Evolutionary conservation across 2,797 vertebrate genomes (phyloP).

Genomic region (Sebastolobus alascanus): DNA sequence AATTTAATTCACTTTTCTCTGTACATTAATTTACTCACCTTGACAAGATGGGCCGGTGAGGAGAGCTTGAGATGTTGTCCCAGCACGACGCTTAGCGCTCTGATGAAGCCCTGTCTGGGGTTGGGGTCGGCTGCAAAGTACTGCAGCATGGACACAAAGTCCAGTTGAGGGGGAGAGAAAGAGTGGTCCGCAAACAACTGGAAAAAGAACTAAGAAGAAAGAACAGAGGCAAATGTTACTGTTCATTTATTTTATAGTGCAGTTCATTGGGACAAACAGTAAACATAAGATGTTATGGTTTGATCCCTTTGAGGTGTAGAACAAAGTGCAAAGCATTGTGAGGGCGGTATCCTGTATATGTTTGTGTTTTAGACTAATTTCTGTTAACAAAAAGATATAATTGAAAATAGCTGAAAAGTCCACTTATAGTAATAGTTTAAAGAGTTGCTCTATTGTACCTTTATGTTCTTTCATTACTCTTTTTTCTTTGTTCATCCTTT

Average conservation of each 20-base stretch:
- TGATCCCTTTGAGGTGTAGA: background rate
- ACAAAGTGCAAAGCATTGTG: background rate
- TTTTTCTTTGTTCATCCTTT: background rate
- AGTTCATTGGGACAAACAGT: background rate
- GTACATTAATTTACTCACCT: constrained; percentile 58
- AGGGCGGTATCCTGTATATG: background rate
- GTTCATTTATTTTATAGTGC: background rate
- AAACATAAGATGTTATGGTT: constrained; percentile 5
- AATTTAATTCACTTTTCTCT: background rate
- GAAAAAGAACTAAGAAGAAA: constrained; percentile 89
- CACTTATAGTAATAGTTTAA: background rate
- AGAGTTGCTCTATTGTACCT: background rate
- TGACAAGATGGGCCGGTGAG: constrained; percentile 63
- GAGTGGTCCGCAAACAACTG: constrained; percentile 86
- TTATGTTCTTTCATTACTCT: background rate
- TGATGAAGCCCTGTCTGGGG: constrained; percentile 87
- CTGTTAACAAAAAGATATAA: background rate
- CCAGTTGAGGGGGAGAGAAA: constrained; percentile 76
- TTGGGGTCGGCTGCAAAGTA: constrained; percentile 90
- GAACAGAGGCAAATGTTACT: constrained; percentile 3
- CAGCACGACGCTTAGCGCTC: constrained; percentile 87
- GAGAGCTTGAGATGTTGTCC: constrained; percentile 78
- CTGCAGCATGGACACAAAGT: constrained; percentile 90
- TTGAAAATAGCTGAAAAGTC: background rate
- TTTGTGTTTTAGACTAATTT: background rate